Conservation (phyloP, 2,888 invertebrate genomes). For the Agrochola macilenta region DNA sequence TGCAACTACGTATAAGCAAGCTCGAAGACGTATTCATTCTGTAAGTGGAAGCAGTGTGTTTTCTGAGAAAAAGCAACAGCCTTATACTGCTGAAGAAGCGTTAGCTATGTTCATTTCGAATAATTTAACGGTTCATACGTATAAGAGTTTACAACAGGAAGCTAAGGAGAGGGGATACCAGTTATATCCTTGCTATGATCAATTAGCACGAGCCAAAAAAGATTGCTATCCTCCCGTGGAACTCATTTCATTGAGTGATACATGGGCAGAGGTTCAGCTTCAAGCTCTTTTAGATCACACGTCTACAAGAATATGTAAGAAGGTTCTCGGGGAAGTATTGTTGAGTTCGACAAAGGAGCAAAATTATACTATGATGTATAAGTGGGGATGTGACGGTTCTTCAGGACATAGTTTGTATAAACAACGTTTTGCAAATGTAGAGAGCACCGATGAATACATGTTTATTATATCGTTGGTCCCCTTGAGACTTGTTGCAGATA, state of each 20-base stretch:
- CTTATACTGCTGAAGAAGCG: conserved; percentile 1
- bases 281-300: conserved; percentile 1
- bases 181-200: neutral
- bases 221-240: neutral
- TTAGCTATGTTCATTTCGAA: neutral
- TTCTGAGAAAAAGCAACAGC: neutral
- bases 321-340: neutral
- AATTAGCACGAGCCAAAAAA: conserved; percentile 1
- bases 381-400: too few species aligned
- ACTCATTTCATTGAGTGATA: neutral
- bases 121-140: neutral
- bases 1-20: conserved; percentile 1
- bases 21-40: neutral
- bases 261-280: neutral
- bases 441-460: neutral
- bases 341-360: too few species aligned
- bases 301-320: neutral
- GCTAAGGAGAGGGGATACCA: neutral
- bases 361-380: too few species aligned
- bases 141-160: neutral
- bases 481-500: neutral
- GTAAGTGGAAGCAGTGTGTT: neutral
- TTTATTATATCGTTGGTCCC: too few species aligned
- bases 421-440: too few species aligned
- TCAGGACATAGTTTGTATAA: too few species aligned